These are phyloP conservation scores for Thripadectes ignobilis DNA, from an alignment of 2,797 vertebrate genomes.

Conservation along the genomic window DNA sequence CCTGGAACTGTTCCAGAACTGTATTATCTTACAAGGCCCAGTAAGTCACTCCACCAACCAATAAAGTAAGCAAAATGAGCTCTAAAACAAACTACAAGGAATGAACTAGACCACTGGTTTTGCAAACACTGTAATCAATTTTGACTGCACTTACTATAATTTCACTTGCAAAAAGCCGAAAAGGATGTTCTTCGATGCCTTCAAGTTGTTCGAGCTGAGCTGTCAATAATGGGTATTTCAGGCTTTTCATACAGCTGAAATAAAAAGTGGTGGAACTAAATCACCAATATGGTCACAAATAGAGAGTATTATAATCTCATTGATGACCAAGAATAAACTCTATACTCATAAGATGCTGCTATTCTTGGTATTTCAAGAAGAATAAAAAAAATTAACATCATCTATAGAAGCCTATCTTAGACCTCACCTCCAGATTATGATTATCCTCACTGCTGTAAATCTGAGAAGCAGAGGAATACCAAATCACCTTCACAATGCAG, in stretches of 20 bases:
- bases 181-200: conserved; percentile 75
- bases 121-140: not conserved
- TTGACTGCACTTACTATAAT: conserved; percentile 83
- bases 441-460: not conserved
- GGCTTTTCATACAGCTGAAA: conserved; percentile 89
- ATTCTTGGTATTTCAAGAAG: not conserved
- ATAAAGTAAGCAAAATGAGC: not conserved
- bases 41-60: not conserved
- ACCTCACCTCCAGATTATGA: not conserved
- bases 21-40: not conserved
- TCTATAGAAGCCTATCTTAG: not conserved
- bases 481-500: not conserved
- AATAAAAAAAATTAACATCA: not conserved
- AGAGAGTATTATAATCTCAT: not conserved
- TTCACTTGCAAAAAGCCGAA: conserved; percentile 85
- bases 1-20: not conserved
- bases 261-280: not conserved
- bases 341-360: not conserved
- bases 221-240: conserved; percentile 87
- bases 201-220: conserved; percentile 83
- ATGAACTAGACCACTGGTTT: not conserved
- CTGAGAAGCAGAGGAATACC: not conserved
- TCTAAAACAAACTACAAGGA: not conserved
- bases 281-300: not conserved
- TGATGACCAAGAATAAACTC: not conserved